phyloP scores from a whole-genome alignment of 2,113 vertebrate genomes.

The Loxodonta africana region DNA sequence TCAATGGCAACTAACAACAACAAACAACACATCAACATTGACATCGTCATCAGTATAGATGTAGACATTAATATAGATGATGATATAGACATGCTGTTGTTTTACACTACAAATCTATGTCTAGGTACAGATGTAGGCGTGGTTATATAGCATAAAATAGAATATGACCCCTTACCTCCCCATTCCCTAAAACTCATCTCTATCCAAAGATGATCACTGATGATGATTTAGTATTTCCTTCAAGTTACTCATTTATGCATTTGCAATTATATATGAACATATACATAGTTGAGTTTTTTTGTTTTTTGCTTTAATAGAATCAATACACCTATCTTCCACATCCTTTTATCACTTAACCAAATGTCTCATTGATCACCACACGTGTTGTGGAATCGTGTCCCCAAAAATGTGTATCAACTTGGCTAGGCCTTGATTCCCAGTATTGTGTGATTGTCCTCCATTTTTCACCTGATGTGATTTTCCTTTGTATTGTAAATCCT shows the following conservation, averaged over 20 bases:
- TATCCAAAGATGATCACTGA: not conserved
- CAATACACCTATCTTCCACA: not conserved
- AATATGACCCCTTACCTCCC: not conserved
- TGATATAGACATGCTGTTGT: not conserved
- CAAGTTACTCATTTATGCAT: not conserved
- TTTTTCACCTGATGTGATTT: too few species aligned
- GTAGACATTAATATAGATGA: not conserved
- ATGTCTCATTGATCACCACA: not conserved
- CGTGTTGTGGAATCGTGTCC: too few species aligned
- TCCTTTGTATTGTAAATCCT: too few species aligned
- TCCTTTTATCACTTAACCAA: conserved; percentile 8
- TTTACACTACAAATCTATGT: too few species aligned
- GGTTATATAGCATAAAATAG: not conserved
- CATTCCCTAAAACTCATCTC: not conserved
- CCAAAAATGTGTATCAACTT: too few species aligned
- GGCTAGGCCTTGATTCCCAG: too few species aligned
- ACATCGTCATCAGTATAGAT: not conserved
- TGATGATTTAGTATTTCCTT: not conserved
- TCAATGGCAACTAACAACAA: too few species aligned
- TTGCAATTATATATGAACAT: not conserved
- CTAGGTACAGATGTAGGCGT: not conserved
- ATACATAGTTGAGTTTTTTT: not conserved
- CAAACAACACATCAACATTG: not conserved
- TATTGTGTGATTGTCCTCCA: too few species aligned
- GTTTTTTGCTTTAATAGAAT: not conserved